phyloP scores from a whole-genome alignment of 1,140 invertebrate species.

The Gonatopus flavifemur region DNA sequence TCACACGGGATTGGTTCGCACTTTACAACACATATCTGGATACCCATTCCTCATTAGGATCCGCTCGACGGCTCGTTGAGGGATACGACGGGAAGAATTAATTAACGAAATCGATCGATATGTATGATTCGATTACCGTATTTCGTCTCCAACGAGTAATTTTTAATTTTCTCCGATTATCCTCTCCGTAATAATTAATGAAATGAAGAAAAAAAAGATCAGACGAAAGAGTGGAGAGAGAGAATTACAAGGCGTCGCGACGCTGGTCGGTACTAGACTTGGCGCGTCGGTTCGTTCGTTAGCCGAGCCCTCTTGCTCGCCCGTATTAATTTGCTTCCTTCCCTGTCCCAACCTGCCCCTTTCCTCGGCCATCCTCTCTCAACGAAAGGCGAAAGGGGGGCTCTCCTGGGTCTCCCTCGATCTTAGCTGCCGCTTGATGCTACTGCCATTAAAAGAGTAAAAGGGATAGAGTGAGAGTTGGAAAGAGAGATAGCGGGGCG shows the following conservation, averaged over 20 bases:
- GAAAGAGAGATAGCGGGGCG: slow-evolving; percentile 35
- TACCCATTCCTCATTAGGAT: too few relatives aligned
- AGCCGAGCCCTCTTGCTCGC: slow-evolving; percentile 49
- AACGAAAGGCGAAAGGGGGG: slow-evolving; percentile 23
- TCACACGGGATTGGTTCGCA: too few relatives aligned
- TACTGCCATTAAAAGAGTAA: slow-evolving; percentile 15
- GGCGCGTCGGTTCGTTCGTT: slow-evolving; percentile 54
- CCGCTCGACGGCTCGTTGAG: too few relatives aligned
- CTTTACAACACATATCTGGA: too few relatives aligned
- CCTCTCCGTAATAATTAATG: too few relatives aligned
- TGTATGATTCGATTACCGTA: too few relatives aligned
- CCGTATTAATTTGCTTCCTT: slow-evolving; percentile 56
- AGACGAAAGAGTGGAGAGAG: slow-evolving; percentile 25
- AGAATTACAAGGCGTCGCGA: slow-evolving; percentile 34
- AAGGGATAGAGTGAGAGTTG: too few relatives aligned
- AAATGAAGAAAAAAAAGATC: slow-evolving; percentile 2
- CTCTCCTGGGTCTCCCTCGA: slow-evolving; percentile 38
- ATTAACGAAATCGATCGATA: too few relatives aligned
- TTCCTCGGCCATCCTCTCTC: slow-evolving; percentile 24
- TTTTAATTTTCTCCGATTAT: too few relatives aligned
- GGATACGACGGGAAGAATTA: too few relatives aligned
- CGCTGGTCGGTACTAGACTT: slow-evolving; percentile 54
- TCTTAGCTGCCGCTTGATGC: slow-evolving; percentile 28
- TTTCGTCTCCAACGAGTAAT: too few relatives aligned
- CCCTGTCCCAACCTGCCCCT: slow-evolving; percentile 31